Base-by-base conservation (phyloP, 1,140 invertebrate species). In the Halesus radiatus region DNA sequence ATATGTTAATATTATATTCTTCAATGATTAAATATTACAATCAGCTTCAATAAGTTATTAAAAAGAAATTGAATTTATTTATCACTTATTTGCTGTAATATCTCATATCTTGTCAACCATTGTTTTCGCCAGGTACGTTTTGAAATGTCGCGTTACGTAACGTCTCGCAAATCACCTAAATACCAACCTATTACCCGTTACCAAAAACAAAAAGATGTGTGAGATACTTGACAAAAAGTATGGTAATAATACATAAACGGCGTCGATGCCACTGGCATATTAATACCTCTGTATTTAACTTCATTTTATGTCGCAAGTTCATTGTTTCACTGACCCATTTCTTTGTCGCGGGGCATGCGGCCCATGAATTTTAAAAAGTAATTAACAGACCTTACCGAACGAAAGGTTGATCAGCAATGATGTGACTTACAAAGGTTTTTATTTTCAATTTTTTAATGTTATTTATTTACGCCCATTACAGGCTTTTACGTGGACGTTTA, bases 191-290 rank as follows among this genome's bases (percentile, higher is more conserved):
- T 53, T 72, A 53, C 18, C 68, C 22, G 45, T 72, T 52, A 20
- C 68, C 68, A 26, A 52, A 72, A 72, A 10, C 26, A 66, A 22
- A 52, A 15, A 45, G 16, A 53, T 52, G 37, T 52, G 68, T 15
- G 50, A 72, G 50, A 72, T 54, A 16, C 22, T 52, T 72, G 15
- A 72, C 45, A 52, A 72, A 53, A 72, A 54, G 10, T 53, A 72
- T 52, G 68, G 10, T 23, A 72, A 72, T 52, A 20, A 22, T 53
- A 22, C 5, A 22, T 50, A 53, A 72, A 72, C 23, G 50, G 18
- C n/a, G 29, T 23, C 20, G 37, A 52, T 52, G 68, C 8, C 2
- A 26, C 68, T 52, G n/a, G 68, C 68, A 72, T 72, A 72, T 53
- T 72, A 53, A 72, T 45, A 13, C 37, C 8, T 45, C 37, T 13